Evolutionary conservation across 1,140 invertebrate species (phyloP).

Genomic region (Calliopsis andreniformis): DNA sequence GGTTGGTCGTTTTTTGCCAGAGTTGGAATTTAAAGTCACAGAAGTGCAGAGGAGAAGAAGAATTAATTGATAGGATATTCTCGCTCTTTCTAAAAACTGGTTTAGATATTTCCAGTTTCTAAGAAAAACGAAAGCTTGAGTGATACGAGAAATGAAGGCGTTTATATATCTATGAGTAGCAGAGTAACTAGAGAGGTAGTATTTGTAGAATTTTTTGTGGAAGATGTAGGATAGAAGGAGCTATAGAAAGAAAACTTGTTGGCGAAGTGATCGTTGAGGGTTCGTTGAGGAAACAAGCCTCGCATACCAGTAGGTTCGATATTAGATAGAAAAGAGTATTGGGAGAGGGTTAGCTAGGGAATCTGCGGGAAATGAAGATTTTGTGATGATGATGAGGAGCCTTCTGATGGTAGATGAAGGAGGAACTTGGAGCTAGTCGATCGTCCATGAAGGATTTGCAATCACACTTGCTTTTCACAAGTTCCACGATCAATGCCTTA

Average conservation of each 20-base stretch:
- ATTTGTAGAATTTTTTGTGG: background rate
- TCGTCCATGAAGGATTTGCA: slow-evolving; percentile 16
- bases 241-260: background rate
- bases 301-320: background rate
- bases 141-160: too few species aligned
- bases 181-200: too few species aligned
- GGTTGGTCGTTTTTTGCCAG: too few species aligned
- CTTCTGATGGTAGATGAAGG: background rate
- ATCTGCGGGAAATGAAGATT: slow-evolving; percentile 20
- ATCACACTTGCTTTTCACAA: slow-evolving; percentile 15
- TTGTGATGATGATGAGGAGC: slow-evolving; percentile 13
- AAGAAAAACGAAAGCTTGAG: too few species aligned
- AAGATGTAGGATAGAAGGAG: background rate
- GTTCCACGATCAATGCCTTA: slow-evolving; percentile 7
- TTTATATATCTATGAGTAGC: too few species aligned
- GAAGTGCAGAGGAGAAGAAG: too few species aligned
- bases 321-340: background rate
- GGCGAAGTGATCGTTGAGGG: background rate
- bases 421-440: slow-evolving; percentile 16
- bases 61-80: too few species aligned
- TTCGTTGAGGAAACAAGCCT: background rate
- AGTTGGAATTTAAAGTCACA: too few species aligned
- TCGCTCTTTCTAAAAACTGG: too few species aligned
- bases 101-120: too few species aligned
- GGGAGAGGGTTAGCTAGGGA: background rate